Base-by-base conservation (phyloP, 2,113 vertebrate genomes). In the Halcyon malimbica region DNA sequence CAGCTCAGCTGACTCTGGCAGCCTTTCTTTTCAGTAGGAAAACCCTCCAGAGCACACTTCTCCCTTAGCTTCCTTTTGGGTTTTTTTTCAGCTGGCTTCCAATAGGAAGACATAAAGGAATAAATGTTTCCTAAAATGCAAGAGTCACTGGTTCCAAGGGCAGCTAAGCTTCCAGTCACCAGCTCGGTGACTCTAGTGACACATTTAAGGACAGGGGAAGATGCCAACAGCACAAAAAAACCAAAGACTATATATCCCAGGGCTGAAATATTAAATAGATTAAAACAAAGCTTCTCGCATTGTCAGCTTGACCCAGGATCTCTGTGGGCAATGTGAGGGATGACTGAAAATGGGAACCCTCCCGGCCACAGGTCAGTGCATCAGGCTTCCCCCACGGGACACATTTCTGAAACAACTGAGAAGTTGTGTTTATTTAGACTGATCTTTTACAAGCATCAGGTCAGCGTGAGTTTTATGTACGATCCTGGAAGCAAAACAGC, bases 291-390 rank as follows among this genome's bases (percentile, higher is more conserved):
- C 42, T 78, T 63, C 67, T 63, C 35, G 42, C 8, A 5, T 37
- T 16, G 17, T 16, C 37, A 17, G 46, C 28, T 79, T 73, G 60
- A 37, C 33, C 51, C 17, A 39, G 41, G 51, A 33, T 6, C 33
- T 33, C 76, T 76, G 75, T 42, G 28, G 57, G 56, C 20, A 31
- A 64, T 2, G 16, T 5, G 48, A 67, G 21, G 24, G 48, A 26
- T 23, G n/a, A 68, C 1, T 39, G 28, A 35, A 79, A 80, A 25
- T 2, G 11, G 53, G 54, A 65, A 51, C 35, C 64, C 70, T 41
- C 37, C 33, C 14, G 4, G 13, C 26, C 53, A 31, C 0, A 23
- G 48, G 19, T 41, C 26, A 20, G 19, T 4, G 9, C 0, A 0
- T 10, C 37, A 18, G 56, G n/a, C 26, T 88, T 48, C 31, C 59